Evolutionary conservation across 1,140 invertebrate genomes (phyloP).

Genomic region (Epicauta chinensis): DNA sequence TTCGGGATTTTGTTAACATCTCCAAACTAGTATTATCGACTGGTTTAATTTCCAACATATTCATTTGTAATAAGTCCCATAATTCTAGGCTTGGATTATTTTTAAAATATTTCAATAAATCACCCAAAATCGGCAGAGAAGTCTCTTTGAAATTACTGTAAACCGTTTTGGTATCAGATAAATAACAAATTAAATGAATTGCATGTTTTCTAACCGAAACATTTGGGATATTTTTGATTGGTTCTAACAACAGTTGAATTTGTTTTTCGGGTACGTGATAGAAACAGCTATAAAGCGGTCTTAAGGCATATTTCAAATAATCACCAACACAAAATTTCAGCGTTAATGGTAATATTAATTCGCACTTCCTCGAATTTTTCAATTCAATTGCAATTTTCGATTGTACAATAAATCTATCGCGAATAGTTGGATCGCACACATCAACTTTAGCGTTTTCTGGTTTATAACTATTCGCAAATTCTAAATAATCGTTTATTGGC

Average conservation of each 20-base stretch:
- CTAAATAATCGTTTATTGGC: background rate
- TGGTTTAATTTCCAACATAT: background rate
- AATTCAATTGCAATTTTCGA: background rate
- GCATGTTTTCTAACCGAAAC: constrained; percentile 6
- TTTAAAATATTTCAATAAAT: constrained; percentile 4
- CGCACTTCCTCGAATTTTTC: background rate
- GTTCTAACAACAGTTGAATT: background rate
- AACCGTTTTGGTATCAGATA: background rate
- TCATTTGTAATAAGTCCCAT: background rate
- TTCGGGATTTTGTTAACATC: background rate
- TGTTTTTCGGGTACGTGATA: constrained; percentile 1
- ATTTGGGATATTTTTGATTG: background rate
- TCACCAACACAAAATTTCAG: constrained; percentile 2
- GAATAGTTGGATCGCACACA: background rate
- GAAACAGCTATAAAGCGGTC: constrained; percentile 1
- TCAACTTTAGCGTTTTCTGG: constrained; percentile 2
- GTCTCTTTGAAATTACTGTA: background rate
- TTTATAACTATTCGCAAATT: background rate
- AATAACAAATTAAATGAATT: background rate
- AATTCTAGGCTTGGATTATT: constrained; percentile 3
- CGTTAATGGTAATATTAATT: background rate
- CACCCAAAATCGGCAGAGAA: background rate
- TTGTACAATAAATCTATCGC: background rate
- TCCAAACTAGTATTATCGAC: background rate
- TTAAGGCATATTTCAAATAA: background rate